phyloP scores from a whole-genome alignment of 2,888 invertebrate genomes.

The Oeneis ivallda region DNA sequence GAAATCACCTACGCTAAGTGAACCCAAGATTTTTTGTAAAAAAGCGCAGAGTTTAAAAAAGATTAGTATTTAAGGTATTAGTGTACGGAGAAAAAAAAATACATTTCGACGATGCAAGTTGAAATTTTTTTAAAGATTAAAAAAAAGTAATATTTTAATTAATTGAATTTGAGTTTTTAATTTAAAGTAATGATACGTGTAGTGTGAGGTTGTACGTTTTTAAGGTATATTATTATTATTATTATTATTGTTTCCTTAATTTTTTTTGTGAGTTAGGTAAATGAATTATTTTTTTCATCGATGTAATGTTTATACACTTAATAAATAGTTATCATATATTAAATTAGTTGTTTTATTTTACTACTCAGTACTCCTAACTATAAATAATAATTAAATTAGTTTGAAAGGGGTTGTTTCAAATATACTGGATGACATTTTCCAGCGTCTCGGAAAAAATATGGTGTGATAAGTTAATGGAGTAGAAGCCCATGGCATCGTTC shows the following conservation, averaged over 20 bases:
- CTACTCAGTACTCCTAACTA: background rate
- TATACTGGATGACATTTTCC: no score
- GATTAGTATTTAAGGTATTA: slow-evolving; percentile 51
- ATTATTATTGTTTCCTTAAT: slow-evolving; percentile 49
- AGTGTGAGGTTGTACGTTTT: slow-evolving; percentile 78
- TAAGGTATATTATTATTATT: slow-evolving; percentile 60
- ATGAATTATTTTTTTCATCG: slow-evolving; percentile 78
- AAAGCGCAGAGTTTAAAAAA: slow-evolving; percentile 52
- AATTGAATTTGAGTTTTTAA: slow-evolving; percentile 38
- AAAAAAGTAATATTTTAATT: slow-evolving; percentile 48
- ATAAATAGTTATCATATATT: slow-evolving; percentile 82
- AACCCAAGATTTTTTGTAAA: slow-evolving; percentile 65
- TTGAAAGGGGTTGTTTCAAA: no score
- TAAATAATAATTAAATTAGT: no score
- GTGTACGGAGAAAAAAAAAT: slow-evolving; percentile 39
- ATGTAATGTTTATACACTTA: slow-evolving; percentile 82
- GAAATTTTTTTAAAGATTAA: slow-evolving; percentile 43
- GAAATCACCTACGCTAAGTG: slow-evolving; percentile 53
- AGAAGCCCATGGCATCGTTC: no score
- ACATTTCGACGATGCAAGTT: slow-evolving; percentile 38
- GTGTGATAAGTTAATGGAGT: no score
- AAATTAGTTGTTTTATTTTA: slow-evolving; percentile 68
- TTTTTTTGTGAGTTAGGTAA: slow-evolving; percentile 72
- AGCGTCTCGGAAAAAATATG: no score
- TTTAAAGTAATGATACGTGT: slow-evolving; percentile 63